These are phyloP conservation scores for Aplocera efformata DNA, from an alignment of 2,888 invertebrate species.

Conservation along the genomic window DNA sequence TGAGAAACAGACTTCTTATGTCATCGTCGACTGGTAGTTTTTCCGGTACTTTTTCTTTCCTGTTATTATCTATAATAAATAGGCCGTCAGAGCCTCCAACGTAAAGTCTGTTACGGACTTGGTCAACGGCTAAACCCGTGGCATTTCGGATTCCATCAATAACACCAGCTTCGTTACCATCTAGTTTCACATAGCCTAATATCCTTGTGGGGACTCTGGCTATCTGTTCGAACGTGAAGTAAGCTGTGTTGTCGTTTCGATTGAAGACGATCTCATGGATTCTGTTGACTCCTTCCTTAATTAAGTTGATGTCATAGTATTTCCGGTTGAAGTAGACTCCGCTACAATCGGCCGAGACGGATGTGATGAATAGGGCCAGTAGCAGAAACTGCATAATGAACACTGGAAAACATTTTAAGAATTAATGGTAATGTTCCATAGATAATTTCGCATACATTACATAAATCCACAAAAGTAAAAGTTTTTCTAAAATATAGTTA, in stretches of 20 bases:
- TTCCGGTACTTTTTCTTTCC: constrained; percentile 45
- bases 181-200: constrained; percentile 47
- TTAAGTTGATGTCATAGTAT: constrained; percentile 50
- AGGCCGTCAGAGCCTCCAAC: constrained; percentile 56
- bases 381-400: no score
- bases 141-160: constrained; percentile 57
- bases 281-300: constrained; percentile 58
- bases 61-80: constrained; percentile 46
- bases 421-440: no score
- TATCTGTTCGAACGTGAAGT: constrained; percentile 57
- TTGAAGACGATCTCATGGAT: constrained; percentile 50
- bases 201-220: constrained; percentile 35
- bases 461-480: no score
- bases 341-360: constrained; percentile 40
- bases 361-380: background rate
- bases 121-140: constrained; percentile 53
- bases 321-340: constrained; percentile 50
- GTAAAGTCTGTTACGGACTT: constrained; percentile 48
- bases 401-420: no score
- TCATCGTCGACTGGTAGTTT: constrained; percentile 51
- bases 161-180: constrained; percentile 38
- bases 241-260: constrained; percentile 51
- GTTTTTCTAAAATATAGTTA: no score
- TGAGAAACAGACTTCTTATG: constrained; percentile 49
- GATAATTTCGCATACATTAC: no score